phyloP scores from a whole-genome alignment of 2,797 vertebrate species.

The Enteromius radiatus region DNA sequence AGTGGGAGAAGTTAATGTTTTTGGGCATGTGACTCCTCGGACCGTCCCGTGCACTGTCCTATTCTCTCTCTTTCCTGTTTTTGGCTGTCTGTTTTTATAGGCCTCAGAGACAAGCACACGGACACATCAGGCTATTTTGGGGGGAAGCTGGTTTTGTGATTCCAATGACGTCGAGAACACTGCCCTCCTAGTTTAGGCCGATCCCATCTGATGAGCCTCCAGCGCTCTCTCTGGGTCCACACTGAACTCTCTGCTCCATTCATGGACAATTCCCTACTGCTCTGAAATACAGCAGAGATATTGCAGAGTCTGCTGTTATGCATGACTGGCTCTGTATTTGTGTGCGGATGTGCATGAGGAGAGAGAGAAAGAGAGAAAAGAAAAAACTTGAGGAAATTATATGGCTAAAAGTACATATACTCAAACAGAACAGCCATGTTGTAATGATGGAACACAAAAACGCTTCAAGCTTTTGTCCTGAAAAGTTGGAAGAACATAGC shows the following conservation, averaged over 20 bases:
- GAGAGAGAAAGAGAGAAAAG: not conserved
- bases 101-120: slow-evolving; percentile 3
- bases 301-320: slow-evolving; percentile 29
- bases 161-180: slow-evolving; percentile 27
- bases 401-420: not conserved
- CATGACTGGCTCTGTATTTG: slow-evolving; percentile 16
- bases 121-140: slow-evolving; percentile 35
- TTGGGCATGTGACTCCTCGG: not conserved
- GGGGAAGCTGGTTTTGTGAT: slow-evolving; percentile 37
- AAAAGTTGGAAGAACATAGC: not conserved
- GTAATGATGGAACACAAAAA: not conserved
- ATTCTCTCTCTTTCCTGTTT: slow-evolving; percentile 20
- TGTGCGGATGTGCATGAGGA: not conserved
- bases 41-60: not conserved
- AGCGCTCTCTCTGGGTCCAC: slow-evolving; percentile 10
- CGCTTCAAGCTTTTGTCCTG: not conserved
- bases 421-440: not conserved
- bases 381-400: not conserved
- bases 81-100: slow-evolving; percentile 34
- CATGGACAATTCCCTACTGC: slow-evolving; percentile 16
- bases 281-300: slow-evolving; percentile 3
- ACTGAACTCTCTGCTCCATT: slow-evolving; percentile 20
- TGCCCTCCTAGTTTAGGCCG: slow-evolving; percentile 34
- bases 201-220: slow-evolving; percentile 37
- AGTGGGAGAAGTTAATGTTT: slow-evolving; percentile 18